These are phyloP conservation scores for Eugnorisma glareosa DNA, from an alignment of 2,888 invertebrate species.

Conservation along the genomic window DNA sequence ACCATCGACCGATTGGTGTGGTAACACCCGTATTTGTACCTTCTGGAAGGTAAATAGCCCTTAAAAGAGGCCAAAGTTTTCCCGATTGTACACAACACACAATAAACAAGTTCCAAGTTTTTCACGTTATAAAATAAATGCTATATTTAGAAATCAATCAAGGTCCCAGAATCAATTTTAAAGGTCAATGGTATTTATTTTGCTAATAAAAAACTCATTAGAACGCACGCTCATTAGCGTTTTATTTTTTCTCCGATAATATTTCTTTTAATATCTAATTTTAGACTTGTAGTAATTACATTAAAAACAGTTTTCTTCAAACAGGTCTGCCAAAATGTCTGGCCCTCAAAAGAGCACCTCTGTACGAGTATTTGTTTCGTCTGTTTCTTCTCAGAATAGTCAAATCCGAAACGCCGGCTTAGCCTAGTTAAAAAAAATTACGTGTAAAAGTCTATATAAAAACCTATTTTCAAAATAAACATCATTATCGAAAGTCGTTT, in stretches of 20 bases:
- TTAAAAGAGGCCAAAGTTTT: no score
- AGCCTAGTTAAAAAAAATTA: no score
- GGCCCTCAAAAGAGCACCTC: no score
- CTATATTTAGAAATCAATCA: neutral
- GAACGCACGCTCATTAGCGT: no score
- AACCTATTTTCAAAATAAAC: no score
- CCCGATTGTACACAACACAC: no score
- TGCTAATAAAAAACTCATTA: conserved; percentile 19
- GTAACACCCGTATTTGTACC: no score
- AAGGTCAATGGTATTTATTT: neutral
- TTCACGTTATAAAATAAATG: neutral
- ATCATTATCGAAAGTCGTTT: neutral
- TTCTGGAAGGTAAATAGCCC: neutral
- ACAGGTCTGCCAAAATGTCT: neutral
- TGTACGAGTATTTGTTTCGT: no score
- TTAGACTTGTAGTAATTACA: neutral
- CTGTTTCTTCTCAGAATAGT: no score
- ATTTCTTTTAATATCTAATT: neutral
- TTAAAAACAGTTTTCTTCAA: neutral
- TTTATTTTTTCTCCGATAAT: conserved; percentile 1
- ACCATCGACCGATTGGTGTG: no score
- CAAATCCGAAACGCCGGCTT: no score
- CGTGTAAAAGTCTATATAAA: no score
- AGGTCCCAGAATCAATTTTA: neutral
- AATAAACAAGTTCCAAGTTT: neutral